Conservation (phyloP, 2,888 invertebrate species). For the Mechanitis mazaeus region DNA sequence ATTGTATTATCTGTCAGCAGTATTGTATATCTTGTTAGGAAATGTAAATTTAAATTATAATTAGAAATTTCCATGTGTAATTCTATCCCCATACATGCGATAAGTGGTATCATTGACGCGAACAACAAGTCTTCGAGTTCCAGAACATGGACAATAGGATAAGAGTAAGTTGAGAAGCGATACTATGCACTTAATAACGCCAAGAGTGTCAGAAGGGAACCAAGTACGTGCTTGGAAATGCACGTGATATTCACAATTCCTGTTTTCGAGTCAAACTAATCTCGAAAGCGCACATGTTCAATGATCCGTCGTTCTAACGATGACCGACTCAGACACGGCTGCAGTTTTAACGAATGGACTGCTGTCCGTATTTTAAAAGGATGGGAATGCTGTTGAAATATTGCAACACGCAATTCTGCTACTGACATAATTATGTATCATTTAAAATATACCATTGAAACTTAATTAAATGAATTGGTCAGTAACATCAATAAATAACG, state of each 20-base stretch:
- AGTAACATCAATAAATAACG: too few species aligned
- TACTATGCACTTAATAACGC: not conserved
- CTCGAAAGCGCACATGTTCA: slow-evolving; percentile 14
- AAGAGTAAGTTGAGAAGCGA: not conserved
- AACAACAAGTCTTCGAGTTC: not conserved
- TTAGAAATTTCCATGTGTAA: not conserved
- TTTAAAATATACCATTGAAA: too few species aligned
- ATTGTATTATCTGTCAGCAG: too few species aligned
- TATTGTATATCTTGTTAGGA: too few species aligned
- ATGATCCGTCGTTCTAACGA: slow-evolving; percentile 11
- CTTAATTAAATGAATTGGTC: too few species aligned
- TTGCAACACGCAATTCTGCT: too few species aligned
- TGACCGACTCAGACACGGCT: slow-evolving; percentile 10
- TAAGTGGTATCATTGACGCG: not conserved
- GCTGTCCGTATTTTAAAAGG: not conserved
- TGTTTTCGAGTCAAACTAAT: slow-evolving; percentile 16
- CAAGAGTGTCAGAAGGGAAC: not conserved
- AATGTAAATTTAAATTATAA: too few species aligned
- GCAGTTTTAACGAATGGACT: slow-evolving; percentile 15
- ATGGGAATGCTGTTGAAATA: not conserved
- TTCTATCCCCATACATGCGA: not conserved
- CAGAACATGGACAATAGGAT: slow-evolving; percentile 1
- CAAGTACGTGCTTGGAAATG: slow-evolving; percentile 10
- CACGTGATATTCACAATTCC: slow-evolving; percentile 16
- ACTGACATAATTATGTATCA: too few species aligned